Evolutionary conservation across 1,140 invertebrate species (phyloP).

Genomic region (Leptinotarsa undecemlineata): DNA sequence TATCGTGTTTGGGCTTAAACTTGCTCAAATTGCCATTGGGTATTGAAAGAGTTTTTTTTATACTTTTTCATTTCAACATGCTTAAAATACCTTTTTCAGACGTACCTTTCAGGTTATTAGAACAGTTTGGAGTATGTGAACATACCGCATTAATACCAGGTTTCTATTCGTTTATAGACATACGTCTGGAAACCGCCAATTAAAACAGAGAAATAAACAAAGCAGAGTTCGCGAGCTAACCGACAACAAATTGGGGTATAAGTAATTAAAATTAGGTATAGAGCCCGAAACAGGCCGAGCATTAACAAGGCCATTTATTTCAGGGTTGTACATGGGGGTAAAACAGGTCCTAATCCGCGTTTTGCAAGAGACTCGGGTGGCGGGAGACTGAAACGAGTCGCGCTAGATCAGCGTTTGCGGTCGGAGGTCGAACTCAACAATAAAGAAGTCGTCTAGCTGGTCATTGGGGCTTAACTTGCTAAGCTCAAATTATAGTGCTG

Average conservation of each 20-base stretch:
- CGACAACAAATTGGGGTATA: slow-evolving; percentile 16
- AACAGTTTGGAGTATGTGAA: no score
- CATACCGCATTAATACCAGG: no score
- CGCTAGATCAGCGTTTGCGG: slow-evolving; percentile 43
- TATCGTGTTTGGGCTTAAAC: no score
- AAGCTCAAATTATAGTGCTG: slow-evolving; percentile 45
- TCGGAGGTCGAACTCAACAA: slow-evolving; percentile 44
- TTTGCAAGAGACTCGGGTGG: slow-evolving; percentile 40
- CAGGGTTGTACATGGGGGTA: slow-evolving; percentile 28
- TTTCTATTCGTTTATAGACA: background rate
- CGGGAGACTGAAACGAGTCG: slow-evolving; percentile 5
- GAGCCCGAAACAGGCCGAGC: slow-evolving; percentile 17
- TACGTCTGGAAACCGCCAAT: slow-evolving; percentile 13
- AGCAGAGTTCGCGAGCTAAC: background rate
- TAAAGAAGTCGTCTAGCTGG: slow-evolving; percentile 45
- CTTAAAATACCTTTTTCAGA: no score
- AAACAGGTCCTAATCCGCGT: slow-evolving; percentile 32
- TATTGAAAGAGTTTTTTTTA: no score
- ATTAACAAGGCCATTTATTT: slow-evolving; percentile 30
- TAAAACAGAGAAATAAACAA: slow-evolving; percentile 14
- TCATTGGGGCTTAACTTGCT: slow-evolving; percentile 44
- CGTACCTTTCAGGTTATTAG: no score
- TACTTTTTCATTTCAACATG: no score
- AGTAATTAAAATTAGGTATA: slow-evolving; percentile 17
- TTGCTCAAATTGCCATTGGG: no score